Evolutionary conservation across 37 sponge, comb jelly and placozoan species (phyloP).

Genomic region (Oscarella lobularis): DNA sequence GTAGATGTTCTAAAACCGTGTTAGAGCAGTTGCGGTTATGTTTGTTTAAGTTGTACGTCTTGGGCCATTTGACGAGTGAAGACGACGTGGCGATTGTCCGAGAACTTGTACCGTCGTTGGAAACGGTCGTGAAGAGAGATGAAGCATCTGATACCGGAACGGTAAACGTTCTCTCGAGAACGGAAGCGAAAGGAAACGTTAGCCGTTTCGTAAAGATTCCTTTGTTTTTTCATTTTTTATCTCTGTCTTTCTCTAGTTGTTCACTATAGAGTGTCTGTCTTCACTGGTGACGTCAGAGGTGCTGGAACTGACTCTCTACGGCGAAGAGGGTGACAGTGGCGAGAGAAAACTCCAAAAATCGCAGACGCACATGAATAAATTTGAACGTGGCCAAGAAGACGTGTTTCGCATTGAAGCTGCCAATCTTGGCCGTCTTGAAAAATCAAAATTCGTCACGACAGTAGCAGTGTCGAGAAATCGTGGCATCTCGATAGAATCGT

Average conservation of each 20-base stretch:
- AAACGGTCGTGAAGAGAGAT: not conserved
- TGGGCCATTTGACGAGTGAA: too few species aligned
- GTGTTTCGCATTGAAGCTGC: not conserved
- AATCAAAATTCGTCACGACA: constrained; percentile 50
- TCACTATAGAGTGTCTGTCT: constrained; percentile 12
- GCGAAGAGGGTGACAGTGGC: constrained; percentile 14
- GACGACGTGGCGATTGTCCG: not conserved
- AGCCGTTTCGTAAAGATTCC: too few species aligned
- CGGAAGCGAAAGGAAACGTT: too few species aligned
- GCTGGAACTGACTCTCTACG: constrained; percentile 69
- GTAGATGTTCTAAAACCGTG: too few species aligned
- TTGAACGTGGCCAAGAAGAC: not conserved
- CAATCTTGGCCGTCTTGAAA: not conserved
- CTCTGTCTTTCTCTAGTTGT: not conserved
- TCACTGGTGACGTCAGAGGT: constrained; percentile 48
- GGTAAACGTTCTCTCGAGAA: not conserved
- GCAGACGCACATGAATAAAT: not conserved
- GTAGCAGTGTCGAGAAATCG: constrained; percentile 24
- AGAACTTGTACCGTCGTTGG: not conserved
- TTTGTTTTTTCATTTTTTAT: too few species aligned
- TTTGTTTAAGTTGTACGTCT: too few species aligned
- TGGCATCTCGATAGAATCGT: constrained; percentile 52
- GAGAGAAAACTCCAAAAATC: not conserved
- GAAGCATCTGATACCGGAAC: not conserved
- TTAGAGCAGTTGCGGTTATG: too few species aligned